Base-by-base conservation (phyloP, 2,797 vertebrate genomes). In the Fratercula arctica region DNA sequence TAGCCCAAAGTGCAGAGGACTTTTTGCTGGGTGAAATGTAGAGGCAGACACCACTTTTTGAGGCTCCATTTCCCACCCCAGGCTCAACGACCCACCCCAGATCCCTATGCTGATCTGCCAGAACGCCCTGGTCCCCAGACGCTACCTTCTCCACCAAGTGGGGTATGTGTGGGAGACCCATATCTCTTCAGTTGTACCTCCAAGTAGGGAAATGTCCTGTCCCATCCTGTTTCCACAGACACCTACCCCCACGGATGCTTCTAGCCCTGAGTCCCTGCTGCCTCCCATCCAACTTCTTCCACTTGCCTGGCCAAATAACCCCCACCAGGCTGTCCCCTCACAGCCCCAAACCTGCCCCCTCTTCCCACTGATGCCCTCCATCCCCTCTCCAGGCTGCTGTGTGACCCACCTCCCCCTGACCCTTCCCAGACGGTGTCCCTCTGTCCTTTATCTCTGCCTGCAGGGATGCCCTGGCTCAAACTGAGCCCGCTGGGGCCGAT, bases 151-250 rank as follows among this genome's bases (percentile, higher is more conserved):
- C 19, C 13, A 17, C 26, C 0, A 1, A 2, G 16, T 13, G 17
- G 20, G 21, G 16, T 25, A 13, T 15, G 8, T 54, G 51, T 12
- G 8, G 6, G 19, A 43, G 69, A 29, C 26, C 57, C 0, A 0
- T 45, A 9, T 64, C 66, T 54, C 28, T 63, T 29, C 41, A 3
- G 0, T 13, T 53, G 26, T 60, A 26, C 45, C 33, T 70, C 6
- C 0, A 54, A 56, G 31, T 7, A 46, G 24, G 24, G 17, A 16
- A 46, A 11, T 57, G 8, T n/a, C 31, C 25, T 67, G 9, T 83
- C 39, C 79, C 39, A 56, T 59, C 51, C 43, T 3, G 0, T 85
- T 83, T 73, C 57, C 28, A 6, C 28, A n/a, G 16, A 13, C 4
- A 5, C 6, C 2, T 8, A 53, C 3, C 19, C 29, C 9, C 9